Evolutionary conservation across 1,140 invertebrate genomes (phyloP).

Genomic region (Thaumetopoea pityocampa): DNA sequence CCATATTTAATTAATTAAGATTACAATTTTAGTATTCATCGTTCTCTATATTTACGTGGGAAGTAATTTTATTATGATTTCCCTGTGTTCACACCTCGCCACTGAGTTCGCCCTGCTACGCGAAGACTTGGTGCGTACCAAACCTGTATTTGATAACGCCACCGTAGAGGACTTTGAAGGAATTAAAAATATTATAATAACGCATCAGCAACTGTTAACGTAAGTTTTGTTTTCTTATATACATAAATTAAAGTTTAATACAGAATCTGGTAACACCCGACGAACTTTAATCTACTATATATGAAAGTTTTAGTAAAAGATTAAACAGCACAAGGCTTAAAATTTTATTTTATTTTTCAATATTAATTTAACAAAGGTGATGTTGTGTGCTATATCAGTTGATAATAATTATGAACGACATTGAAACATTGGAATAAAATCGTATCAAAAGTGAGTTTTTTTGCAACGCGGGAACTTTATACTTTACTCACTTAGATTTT

Average conservation of each 20-base stretch:
- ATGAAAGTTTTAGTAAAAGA: too few species aligned
- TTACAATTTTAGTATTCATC: conserved; percentile 28
- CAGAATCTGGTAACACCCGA: too few species aligned
- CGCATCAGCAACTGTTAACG: conserved; percentile 14
- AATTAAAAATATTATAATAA: conserved; percentile 5
- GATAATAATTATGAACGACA: too few species aligned
- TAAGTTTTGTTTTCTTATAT: background rate
- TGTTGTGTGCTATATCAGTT: too few species aligned
- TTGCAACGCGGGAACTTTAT: too few species aligned
- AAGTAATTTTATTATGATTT: conserved; percentile 31
- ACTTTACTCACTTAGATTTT: too few species aligned
- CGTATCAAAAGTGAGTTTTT: too few species aligned
- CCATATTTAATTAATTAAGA: background rate
- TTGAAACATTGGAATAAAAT: too few species aligned
- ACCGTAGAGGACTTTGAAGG: background rate
- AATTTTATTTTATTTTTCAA: too few species aligned
- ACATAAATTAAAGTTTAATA: background rate
- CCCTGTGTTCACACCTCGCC: conserved; percentile 26
- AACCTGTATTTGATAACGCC: conserved; percentile 4
- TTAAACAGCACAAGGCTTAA: too few species aligned
- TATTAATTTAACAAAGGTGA: too few species aligned
- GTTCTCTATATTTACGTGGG: conserved; percentile 28
- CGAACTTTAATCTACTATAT: too few species aligned
- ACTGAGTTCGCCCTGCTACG: conserved; percentile 33
- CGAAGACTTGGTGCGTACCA: conserved; percentile 26